Percentiles rank a stretch among this genome's conserved stretches.
Conservation (phyloP, 2,113 vertebrate species). For the Sclerurus mexicanus region DNA sequence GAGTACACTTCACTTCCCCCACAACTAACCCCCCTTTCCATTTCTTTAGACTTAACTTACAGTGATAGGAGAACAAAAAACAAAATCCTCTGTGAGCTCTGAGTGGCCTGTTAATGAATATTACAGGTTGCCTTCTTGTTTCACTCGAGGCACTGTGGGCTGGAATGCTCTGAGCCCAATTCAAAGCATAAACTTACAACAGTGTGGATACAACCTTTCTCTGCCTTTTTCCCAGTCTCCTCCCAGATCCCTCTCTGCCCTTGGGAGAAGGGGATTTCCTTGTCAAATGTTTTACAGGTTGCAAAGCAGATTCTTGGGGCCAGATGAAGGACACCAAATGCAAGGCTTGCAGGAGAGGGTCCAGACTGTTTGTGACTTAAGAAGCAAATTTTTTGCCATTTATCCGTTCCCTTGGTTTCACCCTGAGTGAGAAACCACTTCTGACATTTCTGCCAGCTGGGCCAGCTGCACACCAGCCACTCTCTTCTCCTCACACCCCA, state of each 20-base stretch:
- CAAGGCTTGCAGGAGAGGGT: background rate
- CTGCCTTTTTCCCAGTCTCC: accelerated
- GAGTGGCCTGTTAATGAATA: background rate
- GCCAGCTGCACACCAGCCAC: background rate
- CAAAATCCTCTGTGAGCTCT: background rate
- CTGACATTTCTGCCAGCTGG: background rate
- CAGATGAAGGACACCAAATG: background rate
- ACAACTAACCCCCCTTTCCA: background rate
- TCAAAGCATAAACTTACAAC: background rate
- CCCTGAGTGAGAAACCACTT: background rate
- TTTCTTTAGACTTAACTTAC: background rate
- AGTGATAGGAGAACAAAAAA: background rate
- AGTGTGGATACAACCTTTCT: background rate
- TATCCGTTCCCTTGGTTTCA: accelerated
- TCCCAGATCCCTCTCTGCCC: background rate
- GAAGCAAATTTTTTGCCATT: background rate
- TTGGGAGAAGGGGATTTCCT: background rate
- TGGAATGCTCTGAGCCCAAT: background rate
- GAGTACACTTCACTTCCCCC: background rate
- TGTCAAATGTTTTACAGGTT: background rate
- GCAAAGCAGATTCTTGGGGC: background rate
- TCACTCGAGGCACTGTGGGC: background rate
- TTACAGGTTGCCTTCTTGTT: background rate
- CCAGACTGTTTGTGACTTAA: background rate
- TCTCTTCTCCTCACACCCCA: background rate